These are phyloP conservation scores for Diuraphis noxia DNA, from an alignment of 1,140 invertebrate species.

Conservation along the genomic window DNA sequence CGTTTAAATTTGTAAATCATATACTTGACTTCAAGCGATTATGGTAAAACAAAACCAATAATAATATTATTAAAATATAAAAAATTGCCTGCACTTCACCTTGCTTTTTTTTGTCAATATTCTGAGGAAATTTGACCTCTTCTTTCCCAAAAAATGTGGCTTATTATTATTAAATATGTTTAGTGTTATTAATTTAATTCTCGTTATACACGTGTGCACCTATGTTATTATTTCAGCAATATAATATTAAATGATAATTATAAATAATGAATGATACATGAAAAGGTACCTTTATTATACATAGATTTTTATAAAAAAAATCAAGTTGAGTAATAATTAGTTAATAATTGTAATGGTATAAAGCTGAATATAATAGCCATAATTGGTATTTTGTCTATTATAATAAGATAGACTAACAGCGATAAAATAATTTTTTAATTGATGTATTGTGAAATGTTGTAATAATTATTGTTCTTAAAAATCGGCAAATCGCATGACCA, in stretches of 20 bases:
- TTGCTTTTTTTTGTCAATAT: neutral
- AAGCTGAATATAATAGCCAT: neutral
- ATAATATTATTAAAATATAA: neutral
- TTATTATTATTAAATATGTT: too few relatives aligned
- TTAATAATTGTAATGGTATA: neutral
- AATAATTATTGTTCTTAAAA: neutral
- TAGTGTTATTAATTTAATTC: neutral
- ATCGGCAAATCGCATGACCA: neutral
- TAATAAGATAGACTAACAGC: neutral
- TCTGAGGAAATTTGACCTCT: neutral
- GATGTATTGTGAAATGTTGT: neutral
- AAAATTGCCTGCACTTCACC: too few relatives aligned
- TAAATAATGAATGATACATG: too few relatives aligned
- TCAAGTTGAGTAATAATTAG: neutral
- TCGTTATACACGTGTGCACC: neutral
- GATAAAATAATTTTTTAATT: neutral
- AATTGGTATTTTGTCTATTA: neutral
- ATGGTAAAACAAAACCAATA: neutral
- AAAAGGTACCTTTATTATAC: too few relatives aligned
- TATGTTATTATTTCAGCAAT: neutral
- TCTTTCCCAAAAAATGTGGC: neutral
- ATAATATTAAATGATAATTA: neutral
- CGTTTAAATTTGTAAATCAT: neutral
- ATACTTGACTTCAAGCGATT: too few relatives aligned
- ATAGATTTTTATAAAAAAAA: neutral